These are phyloP conservation scores for Coenonympha glycerion DNA, from an alignment of 2,888 invertebrate species.

Conservation along the genomic window DNA sequence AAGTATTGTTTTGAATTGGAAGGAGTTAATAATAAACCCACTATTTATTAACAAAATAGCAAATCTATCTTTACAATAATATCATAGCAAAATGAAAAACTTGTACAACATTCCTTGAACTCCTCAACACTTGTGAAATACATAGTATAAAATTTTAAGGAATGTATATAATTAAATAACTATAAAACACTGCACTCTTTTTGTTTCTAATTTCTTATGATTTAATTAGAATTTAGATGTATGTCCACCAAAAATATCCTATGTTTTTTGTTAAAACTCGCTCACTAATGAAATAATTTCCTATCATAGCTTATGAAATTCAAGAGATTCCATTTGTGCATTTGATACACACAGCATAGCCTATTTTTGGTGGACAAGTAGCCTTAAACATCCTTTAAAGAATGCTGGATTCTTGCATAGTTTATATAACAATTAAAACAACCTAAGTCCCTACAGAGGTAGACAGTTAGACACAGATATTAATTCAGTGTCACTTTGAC, in stretches of 20 bases:
- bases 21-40: conserved; percentile 13
- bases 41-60: conserved; percentile 38
- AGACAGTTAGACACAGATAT: too few species aligned
- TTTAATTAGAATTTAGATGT: background rate
- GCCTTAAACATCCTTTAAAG: too few species aligned
- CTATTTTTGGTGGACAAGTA: too few species aligned
- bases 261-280: too few species aligned
- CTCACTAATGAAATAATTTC: too few species aligned
- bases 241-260: background rate
- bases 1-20: conserved; percentile 39
- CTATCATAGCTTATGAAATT: too few species aligned
- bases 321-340: too few species aligned
- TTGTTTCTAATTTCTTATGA: conserved; percentile 14
- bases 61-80: conserved; percentile 35
- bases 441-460: too few species aligned
- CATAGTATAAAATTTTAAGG: conserved; percentile 52
- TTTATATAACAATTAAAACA: too few species aligned
- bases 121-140: conserved; percentile 31
- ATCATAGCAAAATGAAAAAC: conserved; percentile 22
- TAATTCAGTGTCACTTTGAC: too few species aligned
- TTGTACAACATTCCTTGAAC: conserved; percentile 63
- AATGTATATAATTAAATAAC: conserved; percentile 69
- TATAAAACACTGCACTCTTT: conserved; percentile 37
- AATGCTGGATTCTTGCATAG: too few species aligned
- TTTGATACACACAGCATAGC: too few species aligned